phyloP scores from a whole-genome alignment of 1,140 invertebrate species.

The Anadara kagoshimensis region DNA sequence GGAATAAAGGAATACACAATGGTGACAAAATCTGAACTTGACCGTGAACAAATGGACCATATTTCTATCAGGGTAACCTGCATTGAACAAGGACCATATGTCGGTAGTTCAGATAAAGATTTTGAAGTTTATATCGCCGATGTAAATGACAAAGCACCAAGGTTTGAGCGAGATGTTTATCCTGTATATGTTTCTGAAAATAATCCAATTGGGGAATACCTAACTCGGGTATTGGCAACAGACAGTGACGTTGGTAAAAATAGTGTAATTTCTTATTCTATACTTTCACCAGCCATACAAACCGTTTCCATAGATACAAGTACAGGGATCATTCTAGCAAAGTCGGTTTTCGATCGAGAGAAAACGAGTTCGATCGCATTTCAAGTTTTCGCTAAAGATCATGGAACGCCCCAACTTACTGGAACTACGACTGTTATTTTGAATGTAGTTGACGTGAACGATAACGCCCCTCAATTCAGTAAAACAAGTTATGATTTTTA shows the following conservation, averaged over 20 bases:
- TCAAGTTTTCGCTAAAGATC: constrained; percentile 19
- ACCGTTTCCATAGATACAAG: constrained; percentile 15
- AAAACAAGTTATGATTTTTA: constrained; percentile 13
- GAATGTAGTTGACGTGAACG: constrained; percentile 28
- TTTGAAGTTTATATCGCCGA: constrained; percentile 74
- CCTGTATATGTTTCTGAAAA: constrained; percentile 19
- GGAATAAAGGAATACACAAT: constrained; percentile 47
- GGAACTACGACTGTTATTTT: constrained; percentile 18
- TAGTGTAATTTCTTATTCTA: constrained; percentile 12
- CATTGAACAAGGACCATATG: not conserved
- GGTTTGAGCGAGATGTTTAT: constrained; percentile 17
- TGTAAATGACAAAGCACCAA: constrained; percentile 26
- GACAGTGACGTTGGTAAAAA: constrained; percentile 29
- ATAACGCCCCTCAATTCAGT: constrained; percentile 19
- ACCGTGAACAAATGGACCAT: too few relatives aligned
- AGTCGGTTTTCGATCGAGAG: constrained; percentile 19
- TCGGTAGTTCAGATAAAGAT: constrained; percentile 64
- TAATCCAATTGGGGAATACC: constrained; percentile 10
- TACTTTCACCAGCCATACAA: not conserved
- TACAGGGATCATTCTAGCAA: constrained; percentile 17
- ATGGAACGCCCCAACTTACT: constrained; percentile 6
- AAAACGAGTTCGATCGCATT: constrained; percentile 4
- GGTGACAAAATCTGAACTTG: constrained; percentile 18
- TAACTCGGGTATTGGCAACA: constrained; percentile 18
- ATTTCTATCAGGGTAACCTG: constrained; percentile 10